A percentile compares a stretch with the other conserved stretches of the same genome.
These are phyloP conservation scores for Cyanistes caeruleus DNA, from an alignment of 2,113 vertebrate species.

Conservation along the genomic window DNA sequence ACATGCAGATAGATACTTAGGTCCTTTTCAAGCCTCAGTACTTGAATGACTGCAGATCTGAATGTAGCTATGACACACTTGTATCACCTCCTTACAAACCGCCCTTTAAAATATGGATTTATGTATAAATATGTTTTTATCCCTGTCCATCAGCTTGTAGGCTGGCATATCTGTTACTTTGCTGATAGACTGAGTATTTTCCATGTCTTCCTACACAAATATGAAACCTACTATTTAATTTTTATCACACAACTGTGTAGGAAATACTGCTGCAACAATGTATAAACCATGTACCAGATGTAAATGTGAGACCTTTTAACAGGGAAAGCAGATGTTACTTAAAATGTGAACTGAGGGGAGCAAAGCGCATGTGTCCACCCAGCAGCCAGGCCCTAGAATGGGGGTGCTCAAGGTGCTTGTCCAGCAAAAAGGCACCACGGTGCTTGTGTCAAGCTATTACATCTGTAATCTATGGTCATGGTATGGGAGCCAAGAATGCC, in stretches of 20 bases:
- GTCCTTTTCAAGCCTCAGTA: not conserved
- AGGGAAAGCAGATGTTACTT: not conserved
- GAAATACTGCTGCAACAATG: not conserved
- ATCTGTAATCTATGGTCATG: not conserved
- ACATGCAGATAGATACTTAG: not conserved
- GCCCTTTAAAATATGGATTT: not conserved
- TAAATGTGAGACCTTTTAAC: not conserved
- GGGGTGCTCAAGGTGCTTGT: not conserved
- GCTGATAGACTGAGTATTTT: not conserved
- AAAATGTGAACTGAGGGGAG: not conserved
- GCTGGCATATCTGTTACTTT: fast-evolving
- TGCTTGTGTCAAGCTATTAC: not conserved
- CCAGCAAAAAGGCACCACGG: not conserved
- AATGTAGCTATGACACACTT: not conserved
- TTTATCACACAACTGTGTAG: not conserved
- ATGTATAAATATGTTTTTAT: not conserved
- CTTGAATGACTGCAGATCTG: not conserved
- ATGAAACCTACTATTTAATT: not conserved
- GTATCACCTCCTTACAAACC: not conserved
- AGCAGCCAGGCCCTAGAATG: fast-evolving
- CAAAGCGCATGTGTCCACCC: fast-evolving
- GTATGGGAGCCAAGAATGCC: not conserved
- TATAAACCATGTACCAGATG: not conserved
- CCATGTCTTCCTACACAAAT: not conserved
- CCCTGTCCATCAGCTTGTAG: not conserved